Evolutionary conservation across 2,888 invertebrate genomes (phyloP), one percentile per base, ranked within the genome.

Genomic region (Acanthosoma haemorrhoidale): DNA sequence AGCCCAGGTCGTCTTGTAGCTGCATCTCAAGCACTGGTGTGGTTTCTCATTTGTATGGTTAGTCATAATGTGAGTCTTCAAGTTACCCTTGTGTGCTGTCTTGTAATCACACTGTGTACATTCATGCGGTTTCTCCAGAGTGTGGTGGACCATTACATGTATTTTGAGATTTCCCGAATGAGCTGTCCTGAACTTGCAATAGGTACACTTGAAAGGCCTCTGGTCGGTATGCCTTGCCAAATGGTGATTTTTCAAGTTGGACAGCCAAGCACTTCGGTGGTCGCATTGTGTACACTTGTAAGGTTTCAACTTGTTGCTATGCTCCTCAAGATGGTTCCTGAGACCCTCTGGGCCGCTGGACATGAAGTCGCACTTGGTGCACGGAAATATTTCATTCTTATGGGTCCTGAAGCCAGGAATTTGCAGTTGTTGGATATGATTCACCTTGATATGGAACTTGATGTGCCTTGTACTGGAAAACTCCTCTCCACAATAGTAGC

Each of bases 41-140:
- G 64, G 64, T 25, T 64, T 64, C n/a, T 64, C 64, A 5, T 64
- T 39, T 0, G 64, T 64, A 39, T 64, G 64, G 15, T 39, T 38
- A 2, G 64, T 39, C 18, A 64, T 25, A 6, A 64, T 38, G 11
- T 64, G 64, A 6, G 38, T 39, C 15, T 64, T 64, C 2, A 64
- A 39, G 13, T 39, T 64, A 1, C 36, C 39, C 2, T 15, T 41
- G 8, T 64, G 64, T 13, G 39, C 39, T 16, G 64, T 64, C 25
- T 34, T 29, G 29, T 64, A 64, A 36, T 31, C 39, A 13, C 64
- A 64, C 25, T 38, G 18, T 2, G 29, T n/a, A 39, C 64, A 64
- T 15, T 41, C 39, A 16, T 29, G 39, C 15, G 64, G 64, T 31
- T 38, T 64, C 16, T 25, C 39, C 29, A 29, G 16, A 29, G 25